Conservation (phyloP, 2,113 vertebrate genomes). For the Hippolais icterina region DNA sequence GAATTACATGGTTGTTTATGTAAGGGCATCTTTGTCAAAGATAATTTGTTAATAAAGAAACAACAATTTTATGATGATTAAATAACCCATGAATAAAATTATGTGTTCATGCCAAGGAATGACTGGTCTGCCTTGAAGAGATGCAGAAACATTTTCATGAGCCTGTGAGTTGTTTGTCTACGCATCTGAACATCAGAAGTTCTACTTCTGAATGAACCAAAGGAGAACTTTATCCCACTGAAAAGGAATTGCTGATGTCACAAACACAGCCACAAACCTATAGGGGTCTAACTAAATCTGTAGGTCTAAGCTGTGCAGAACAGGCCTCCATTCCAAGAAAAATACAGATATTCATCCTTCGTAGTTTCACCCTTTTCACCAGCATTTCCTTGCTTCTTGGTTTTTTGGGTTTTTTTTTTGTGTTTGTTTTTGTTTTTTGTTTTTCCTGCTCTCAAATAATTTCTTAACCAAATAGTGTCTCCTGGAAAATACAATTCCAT, state of each 20-base stretch:
- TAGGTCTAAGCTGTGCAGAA: background rate
- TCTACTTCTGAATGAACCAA: background rate
- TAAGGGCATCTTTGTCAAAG: background rate
- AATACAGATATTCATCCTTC: background rate
- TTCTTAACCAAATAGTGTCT: background rate
- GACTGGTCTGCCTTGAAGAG: background rate
- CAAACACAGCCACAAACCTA: background rate
- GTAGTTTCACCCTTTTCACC: background rate
- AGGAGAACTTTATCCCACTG: background rate
- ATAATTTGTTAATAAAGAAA: background rate
- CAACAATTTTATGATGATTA: background rate
- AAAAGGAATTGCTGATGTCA: background rate
- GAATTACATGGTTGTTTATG: background rate
- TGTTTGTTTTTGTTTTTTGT: background rate
- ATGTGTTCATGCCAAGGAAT: background rate
- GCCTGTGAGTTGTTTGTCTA: background rate
- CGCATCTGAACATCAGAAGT: accelerated
- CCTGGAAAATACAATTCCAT: background rate
- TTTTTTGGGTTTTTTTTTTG: background rate
- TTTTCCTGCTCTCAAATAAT: background rate
- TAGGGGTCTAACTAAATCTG: background rate
- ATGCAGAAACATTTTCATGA: background rate
- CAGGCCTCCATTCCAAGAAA: background rate
- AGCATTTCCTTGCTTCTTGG: background rate
- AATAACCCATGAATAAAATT: background rate